A percentile compares a stretch with the other conserved stretches of the same genome.
Conservation (phyloP, 2,797 vertebrate species). For the Tapirus indicus region DNA sequence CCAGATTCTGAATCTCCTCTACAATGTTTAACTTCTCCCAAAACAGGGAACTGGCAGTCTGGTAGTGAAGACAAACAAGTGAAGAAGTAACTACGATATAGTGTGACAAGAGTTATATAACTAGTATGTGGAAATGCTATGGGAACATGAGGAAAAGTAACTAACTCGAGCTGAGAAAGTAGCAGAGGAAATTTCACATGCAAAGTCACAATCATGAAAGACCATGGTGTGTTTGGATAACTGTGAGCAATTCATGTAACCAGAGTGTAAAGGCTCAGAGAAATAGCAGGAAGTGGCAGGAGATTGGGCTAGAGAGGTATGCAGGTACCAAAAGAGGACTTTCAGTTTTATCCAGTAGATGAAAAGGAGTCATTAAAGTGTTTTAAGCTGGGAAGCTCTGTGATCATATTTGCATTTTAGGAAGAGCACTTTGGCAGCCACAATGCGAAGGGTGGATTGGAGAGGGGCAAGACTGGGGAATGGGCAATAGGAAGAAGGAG, state of each 20-base stretch:
- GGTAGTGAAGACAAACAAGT: constrained; percentile 31
- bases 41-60: constrained; percentile 5
- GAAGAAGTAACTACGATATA: background rate
- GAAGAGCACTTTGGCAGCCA: constrained; percentile 67
- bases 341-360: constrained; percentile 43
- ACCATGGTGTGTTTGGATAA: background rate
- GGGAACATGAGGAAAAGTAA: constrained; percentile 52
- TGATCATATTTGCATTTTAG: constrained; percentile 57
- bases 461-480: background rate
- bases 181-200: constrained; percentile 51
- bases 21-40: constrained; percentile 48
- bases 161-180: constrained; percentile 40
- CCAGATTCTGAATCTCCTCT: constrained; percentile 58
- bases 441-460: background rate
- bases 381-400: constrained; percentile 52
- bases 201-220: constrained; percentile 38
- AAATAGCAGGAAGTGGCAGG: background rate
- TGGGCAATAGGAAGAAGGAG: background rate
- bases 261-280: constrained; percentile 43
- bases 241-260: constrained; percentile 38
- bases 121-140: constrained; percentile 40
- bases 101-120: background rate
- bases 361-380: constrained; percentile 48
- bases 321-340: background rate
- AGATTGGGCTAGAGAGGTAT: background rate